These are phyloP conservation scores for Lichenostomus cassidix DNA, from an alignment of 2,113 vertebrate species.

Conservation along the genomic window DNA sequence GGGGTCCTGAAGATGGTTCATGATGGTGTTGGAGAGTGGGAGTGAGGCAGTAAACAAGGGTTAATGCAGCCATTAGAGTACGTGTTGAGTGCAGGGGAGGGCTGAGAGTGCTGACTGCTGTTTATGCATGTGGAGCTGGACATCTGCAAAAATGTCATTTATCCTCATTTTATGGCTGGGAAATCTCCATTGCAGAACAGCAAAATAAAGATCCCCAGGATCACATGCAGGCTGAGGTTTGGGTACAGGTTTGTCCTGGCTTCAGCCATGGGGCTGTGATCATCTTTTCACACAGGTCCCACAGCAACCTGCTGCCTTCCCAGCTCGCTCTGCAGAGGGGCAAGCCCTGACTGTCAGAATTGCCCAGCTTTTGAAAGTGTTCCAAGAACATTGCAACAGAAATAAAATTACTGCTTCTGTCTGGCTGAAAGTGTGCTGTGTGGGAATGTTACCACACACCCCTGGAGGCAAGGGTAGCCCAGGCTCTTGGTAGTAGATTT, in stretches of 20 bases:
- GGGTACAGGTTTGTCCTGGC: background rate
- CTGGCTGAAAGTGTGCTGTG: background rate
- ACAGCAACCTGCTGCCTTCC: background rate
- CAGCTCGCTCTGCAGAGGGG: background rate
- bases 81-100: background rate
- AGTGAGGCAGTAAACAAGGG: background rate
- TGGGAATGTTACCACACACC: background rate
- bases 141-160: background rate
- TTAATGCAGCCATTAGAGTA: background rate
- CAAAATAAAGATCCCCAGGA: background rate
- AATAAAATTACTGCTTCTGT: background rate
- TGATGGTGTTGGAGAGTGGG: accelerated
- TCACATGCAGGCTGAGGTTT: background rate
- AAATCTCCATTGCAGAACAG: background rate
- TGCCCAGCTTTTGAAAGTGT: background rate
- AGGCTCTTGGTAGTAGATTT: background rate
- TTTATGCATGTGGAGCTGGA: background rate
- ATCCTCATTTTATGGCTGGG: background rate
- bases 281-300: accelerated
- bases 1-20: background rate
- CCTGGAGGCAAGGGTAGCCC: background rate
- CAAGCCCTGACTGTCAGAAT: background rate
- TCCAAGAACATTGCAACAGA: background rate
- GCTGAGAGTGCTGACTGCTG: background rate
- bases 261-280: accelerated